Evolutionary conservation across 2,888 invertebrate genomes (phyloP).

Genomic region (Prenolepis imparis): DNA sequence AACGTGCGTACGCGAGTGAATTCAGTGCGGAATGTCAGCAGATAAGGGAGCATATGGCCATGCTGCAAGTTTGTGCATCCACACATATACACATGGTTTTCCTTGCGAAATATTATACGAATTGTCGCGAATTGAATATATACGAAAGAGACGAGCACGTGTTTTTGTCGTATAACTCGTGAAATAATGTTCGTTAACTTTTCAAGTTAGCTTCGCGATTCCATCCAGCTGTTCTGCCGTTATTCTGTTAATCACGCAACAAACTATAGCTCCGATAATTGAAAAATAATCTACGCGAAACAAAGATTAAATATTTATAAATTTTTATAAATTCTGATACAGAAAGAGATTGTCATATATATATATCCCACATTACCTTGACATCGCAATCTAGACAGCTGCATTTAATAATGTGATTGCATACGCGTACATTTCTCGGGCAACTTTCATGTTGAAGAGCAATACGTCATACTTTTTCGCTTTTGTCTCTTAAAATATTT

Average conservation of each 20-base stretch:
- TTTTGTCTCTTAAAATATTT: not conserved
- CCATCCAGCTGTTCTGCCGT: not conserved
- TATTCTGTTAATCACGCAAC: conserved; percentile 33
- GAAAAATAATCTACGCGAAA: conserved; percentile 18
- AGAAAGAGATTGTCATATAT: not conserved
- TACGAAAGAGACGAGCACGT: conserved; percentile 40
- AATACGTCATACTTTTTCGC: not conserved
- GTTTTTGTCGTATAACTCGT: conserved; percentile 31
- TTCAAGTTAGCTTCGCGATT: conserved; percentile 29
- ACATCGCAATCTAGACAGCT: not conserved
- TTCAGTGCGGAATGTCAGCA: conserved; percentile 37
- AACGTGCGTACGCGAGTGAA: conserved; percentile 38
- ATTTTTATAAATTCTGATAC: conserved; percentile 3
- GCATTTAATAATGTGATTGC: not conserved
- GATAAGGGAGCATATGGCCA: conserved; percentile 39
- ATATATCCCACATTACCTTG: not conserved
- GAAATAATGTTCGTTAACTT: conserved; percentile 46
- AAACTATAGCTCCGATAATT: not conserved
- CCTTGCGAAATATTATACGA: conserved; percentile 18
- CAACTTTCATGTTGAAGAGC: not conserved
- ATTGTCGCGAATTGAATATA: conserved; percentile 39
- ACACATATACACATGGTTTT: not conserved
- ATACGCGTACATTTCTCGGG: not conserved
- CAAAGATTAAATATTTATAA: conserved; percentile 23
- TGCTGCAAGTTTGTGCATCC: conserved; percentile 33